These are phyloP conservation scores for Catagonus wagneri DNA, from an alignment of 2,113 vertebrate genomes.

Conservation along the genomic window DNA sequence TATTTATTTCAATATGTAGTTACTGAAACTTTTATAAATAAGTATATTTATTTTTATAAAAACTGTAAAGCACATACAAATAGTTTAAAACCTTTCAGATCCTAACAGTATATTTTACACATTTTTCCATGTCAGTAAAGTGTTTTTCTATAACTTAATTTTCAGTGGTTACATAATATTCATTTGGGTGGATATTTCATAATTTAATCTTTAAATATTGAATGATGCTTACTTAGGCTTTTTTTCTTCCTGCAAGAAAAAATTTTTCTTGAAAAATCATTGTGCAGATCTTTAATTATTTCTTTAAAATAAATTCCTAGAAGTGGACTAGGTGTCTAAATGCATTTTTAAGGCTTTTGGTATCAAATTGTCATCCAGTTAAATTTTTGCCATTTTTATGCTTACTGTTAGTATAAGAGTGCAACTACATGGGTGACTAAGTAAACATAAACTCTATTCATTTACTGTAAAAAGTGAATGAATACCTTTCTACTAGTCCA, in stretches of 20 bases:
- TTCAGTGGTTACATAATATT: neutral
- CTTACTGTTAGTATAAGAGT: neutral
- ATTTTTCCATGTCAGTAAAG: neutral
- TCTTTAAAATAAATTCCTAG: constrained; percentile 23
- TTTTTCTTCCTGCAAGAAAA: constrained; percentile 46
- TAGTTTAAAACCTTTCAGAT: neutral
- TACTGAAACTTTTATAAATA: constrained; percentile 8
- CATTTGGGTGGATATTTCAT: neutral
- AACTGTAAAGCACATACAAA: neutral
- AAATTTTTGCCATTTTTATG: neutral
- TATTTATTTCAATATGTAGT: constrained; percentile 5
- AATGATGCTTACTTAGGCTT: neutral
- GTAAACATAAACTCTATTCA: neutral
- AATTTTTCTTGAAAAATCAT: neutral
- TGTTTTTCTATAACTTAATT: constrained; percentile 4
- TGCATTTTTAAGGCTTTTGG: constrained; percentile 4
- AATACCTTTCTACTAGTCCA: neutral
- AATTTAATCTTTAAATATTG: constrained; percentile 7
- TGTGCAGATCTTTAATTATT: neutral
- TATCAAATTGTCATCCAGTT: neutral
- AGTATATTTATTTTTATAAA: constrained; percentile 17
- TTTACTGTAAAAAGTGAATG: neutral
- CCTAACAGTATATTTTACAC: neutral
- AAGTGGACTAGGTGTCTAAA: neutral
- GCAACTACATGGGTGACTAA: neutral